Evolutionary conservation across 37 sponge, comb jelly and placozoan species (phyloP).

Genomic region (Oopsacas minuta): DNA sequence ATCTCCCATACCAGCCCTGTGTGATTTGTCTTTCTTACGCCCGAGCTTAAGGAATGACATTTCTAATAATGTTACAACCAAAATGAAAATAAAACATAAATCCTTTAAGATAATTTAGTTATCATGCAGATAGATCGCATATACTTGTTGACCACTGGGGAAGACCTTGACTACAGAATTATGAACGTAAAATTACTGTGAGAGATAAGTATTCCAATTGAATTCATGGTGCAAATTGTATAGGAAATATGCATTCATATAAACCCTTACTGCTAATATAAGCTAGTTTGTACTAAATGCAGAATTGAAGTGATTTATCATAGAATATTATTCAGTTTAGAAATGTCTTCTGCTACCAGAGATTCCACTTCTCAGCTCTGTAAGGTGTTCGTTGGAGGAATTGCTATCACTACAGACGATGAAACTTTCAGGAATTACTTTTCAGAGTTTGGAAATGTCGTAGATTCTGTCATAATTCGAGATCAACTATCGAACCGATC

Average conservation of each 20-base stretch:
- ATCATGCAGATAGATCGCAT: too few species aligned
- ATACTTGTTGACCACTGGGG: too few species aligned
- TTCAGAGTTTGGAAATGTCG: neutral
- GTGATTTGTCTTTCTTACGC: neutral
- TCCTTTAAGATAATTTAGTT: too few species aligned
- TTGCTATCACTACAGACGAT: neutral
- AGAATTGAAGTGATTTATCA: too few species aligned
- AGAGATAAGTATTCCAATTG: too few species aligned
- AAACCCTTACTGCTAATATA: neutral
- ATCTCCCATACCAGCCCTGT: neutral
- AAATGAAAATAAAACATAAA: too few species aligned
- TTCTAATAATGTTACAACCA: too few species aligned
- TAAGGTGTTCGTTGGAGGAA: slow-evolving; percentile 20
- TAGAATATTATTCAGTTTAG: neutral
- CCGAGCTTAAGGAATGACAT: neutral
- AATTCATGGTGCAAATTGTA: too few species aligned
- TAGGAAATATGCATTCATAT: neutral
- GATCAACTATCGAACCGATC: slow-evolving; percentile 13
- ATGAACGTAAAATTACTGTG: too few species aligned
- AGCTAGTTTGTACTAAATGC: too few species aligned
- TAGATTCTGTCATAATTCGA: neutral
- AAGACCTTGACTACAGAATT: too few species aligned
- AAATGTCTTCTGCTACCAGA: neutral
- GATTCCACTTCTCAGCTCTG: neutral
- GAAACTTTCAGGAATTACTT: neutral